Percentiles rank a stretch among this genome's conserved stretches.
Conservation (phyloP, 2,888 invertebrate species). For the Papilio demoleus region DNA sequence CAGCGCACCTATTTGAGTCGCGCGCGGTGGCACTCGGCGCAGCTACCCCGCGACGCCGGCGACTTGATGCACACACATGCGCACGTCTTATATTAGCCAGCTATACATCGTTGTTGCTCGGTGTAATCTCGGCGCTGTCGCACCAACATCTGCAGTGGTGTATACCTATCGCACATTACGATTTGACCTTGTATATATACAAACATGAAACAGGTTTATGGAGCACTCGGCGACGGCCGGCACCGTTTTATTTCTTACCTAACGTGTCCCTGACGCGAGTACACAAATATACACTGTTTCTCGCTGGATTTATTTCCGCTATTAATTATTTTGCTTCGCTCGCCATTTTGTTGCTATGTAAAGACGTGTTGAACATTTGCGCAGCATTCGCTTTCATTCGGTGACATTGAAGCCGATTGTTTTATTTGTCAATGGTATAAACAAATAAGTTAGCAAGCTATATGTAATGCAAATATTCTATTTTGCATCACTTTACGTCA, state of each 20-base stretch:
- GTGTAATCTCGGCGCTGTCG: constrained; percentile 31
- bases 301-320: constrained; percentile 34
- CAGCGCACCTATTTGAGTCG: constrained; percentile 60
- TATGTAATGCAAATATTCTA: background rate
- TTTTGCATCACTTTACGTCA: background rate
- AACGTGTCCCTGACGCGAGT: constrained; percentile 52
- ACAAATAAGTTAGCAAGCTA: background rate
- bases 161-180: constrained; percentile 40
- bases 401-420: background rate
- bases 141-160: constrained; percentile 41
- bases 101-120: constrained; percentile 30
- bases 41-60: constrained; percentile 43
- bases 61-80: constrained; percentile 44
- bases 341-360: constrained; percentile 3
- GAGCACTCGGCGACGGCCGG: constrained; percentile 52
- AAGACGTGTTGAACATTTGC: background rate
- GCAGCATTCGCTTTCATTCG: background rate
- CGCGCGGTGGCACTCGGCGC: constrained; percentile 48
- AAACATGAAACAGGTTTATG: constrained; percentile 54
- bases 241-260: constrained; percentile 58
- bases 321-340: constrained; percentile 12
- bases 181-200: constrained; percentile 49
- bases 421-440: background rate
- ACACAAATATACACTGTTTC: constrained; percentile 55
- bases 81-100: constrained; percentile 35